These are phyloP conservation scores for Ophioderma brevispina DNA, from an alignment of 35 echinoderm and acorn worm genomes.

Conservation along the genomic window DNA sequence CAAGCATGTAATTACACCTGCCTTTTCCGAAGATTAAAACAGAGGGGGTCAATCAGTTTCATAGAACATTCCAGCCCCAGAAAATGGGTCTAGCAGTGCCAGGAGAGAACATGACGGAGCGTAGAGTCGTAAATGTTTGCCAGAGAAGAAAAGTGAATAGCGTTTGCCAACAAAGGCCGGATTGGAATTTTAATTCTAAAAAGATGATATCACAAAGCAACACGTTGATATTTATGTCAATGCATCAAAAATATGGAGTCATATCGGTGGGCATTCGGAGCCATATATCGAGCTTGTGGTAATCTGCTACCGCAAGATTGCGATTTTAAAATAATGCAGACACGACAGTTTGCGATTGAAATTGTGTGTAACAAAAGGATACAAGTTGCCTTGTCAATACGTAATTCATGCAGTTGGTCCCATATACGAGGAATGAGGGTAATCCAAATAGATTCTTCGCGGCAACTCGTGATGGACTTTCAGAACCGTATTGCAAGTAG, in stretches of 20 bases:
- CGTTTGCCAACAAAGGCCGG: background rate
- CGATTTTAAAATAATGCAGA: conserved; percentile 3
- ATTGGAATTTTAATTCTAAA: background rate
- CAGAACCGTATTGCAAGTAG: too few species aligned
- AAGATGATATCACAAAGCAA: conserved; percentile 21
- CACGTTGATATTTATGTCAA: conserved; percentile 44
- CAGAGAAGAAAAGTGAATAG: too few species aligned
- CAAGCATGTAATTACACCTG: too few species aligned
- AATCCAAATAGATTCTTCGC: background rate
- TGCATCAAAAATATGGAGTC: conserved; percentile 21
- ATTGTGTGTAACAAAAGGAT: conserved; percentile 18
- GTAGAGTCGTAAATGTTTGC: too few species aligned
- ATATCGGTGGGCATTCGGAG: conserved; percentile 42
- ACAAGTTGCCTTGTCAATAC: conserved; percentile 25
- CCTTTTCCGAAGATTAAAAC: too few species aligned
- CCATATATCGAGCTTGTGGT: conserved; percentile 29
- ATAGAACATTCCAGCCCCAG: too few species aligned
- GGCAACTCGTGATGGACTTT: background rate
- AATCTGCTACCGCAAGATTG: conserved; percentile 13
- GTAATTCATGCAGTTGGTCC: conserved; percentile 65
- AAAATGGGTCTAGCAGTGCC: too few species aligned
- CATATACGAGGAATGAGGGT: conserved; percentile 26
- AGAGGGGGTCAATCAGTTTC: too few species aligned
- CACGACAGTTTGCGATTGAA: background rate
- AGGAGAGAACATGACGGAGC: too few species aligned